Base-by-base conservation (phyloP, 2,888 invertebrate genomes). In the Branchipolynoe longqiensis region DNA sequence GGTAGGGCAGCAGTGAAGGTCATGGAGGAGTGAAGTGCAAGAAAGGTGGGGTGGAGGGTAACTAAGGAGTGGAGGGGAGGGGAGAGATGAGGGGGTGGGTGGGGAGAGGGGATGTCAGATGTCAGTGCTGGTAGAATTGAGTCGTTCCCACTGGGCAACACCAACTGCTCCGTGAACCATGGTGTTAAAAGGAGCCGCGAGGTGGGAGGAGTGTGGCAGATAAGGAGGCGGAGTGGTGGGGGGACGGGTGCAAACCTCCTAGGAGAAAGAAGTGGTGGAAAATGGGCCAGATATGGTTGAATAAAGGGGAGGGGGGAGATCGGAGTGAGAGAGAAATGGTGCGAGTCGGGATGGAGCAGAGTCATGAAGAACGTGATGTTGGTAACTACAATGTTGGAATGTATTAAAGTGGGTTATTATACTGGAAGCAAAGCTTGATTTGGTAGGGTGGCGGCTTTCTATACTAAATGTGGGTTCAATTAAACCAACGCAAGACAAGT, bases 41-140 rank as follows among this genome's bases (percentile, higher is more conserved):
- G 62, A 31, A 31, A 31, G 4, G 25, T n/a, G 59, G n/a, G 1
- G 48, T 14, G 3, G 31, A 25, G 62, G 62, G 25, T 25, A 31
- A 31, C 14, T 8, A 18, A 12, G 25, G 62, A 14, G 62, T 62
- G 14, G 54, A 22, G 40, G 38, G 41, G 73, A 18, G 69, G 31
- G 40, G 38, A n/a, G 38, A 38, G 38, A n/a, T 36, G 38, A 4
- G n/a, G 8, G 58, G 58, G 4, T 58, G 58, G 58, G 14, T n/a
- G 58, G 8, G 58, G n/a, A n/a, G n/a, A 31, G 25, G 31, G 62
- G n/a, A 28, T 18, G 8, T 74, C 41, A 38, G 40, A 74, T 74
- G 74, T 22, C 48, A 40, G 25, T 40, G 74, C 41, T 40, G 74
- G 74, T 74, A 74, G 74, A 40, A 8, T 78, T 78, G 41, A 41